These are phyloP conservation scores for Todus mexicanus DNA, from an alignment of 2,797 vertebrate species.

Conservation along the genomic window DNA sequence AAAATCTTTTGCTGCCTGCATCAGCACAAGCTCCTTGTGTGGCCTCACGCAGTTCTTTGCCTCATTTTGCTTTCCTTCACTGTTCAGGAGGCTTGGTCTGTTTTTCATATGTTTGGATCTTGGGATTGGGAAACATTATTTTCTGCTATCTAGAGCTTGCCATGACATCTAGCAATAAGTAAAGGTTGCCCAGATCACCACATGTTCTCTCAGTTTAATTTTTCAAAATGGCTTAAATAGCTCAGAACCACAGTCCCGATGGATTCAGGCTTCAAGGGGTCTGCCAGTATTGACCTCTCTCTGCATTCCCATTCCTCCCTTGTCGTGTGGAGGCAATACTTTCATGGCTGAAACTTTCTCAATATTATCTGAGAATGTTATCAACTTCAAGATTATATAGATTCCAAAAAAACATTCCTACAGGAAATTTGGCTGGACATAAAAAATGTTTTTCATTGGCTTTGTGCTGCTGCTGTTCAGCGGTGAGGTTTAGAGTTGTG, in stretches of 20 bases:
- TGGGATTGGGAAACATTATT: neutral
- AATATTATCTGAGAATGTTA: conserved; percentile 13
- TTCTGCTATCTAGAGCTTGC: neutral
- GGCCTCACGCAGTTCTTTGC: neutral
- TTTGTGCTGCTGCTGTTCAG: neutral
- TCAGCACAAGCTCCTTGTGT: neutral
- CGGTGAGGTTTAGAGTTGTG: neutral
- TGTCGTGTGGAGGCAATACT: neutral
- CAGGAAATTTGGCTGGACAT: conserved; percentile 10
- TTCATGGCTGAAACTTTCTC: neutral
- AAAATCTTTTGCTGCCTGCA: neutral
- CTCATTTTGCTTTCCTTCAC: neutral
- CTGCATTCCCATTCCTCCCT: neutral
- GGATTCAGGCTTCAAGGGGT: neutral
- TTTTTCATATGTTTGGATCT: neutral
- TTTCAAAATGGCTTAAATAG: neutral
- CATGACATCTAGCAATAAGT: neutral
- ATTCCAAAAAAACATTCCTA: conserved; percentile 9
- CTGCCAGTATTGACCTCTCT: neutral
- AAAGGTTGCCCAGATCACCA: neutral
- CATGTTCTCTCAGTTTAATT: conserved; percentile 30
- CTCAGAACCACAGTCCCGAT: neutral
- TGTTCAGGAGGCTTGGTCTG: neutral
- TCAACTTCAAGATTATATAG: neutral
- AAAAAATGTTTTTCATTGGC: neutral